Evolutionary conservation across 2,113 vertebrate genomes (phyloP), one percentile per base, ranked within the genome.

Genomic region (Hemibagrus wyckioides): DNA sequence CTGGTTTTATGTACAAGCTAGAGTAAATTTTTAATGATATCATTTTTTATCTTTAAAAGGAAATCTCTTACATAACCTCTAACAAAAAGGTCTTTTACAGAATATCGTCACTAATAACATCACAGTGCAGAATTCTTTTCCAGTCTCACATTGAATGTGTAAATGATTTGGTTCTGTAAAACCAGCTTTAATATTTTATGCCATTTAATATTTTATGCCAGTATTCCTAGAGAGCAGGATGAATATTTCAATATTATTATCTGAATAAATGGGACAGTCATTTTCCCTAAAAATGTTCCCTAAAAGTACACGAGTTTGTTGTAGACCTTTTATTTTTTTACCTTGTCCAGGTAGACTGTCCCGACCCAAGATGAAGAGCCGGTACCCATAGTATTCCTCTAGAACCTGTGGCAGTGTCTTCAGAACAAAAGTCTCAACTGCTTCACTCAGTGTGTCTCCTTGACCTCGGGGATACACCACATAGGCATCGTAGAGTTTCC

Each of bases 401-500:
- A 99, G 91, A 82, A 99, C 96, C 59, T 96, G 91, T 0, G 97
- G 97, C 19, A 99, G 90, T 1, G 94, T 89, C n/a, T 94, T 94
- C 73, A 86, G 50, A 56, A 94, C 96, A 89, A 99, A 96, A 0
- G 41, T 91, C 80, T 96, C 96, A 80, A 96, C 91, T 17, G 92
- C 87, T 65, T 93, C 65, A 69, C 93, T 94, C 11, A 69, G 87
- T 9, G 89, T 90, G 0, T 0, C 57, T 52, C 85, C 86, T 57
- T 90, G 86, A 57, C 92, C 91, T 88, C 93, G 96, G 2, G 97
- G 96, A 90, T 96, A 98, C 0, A 96, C 93, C 83, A 99, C 93
- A 1, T 98, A 99, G 8, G 98, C 98, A 87, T 99, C 98, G 44
- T 97, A 99, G 65, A 92, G 85, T 90, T 97, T 99, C 75, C 95